Percentiles rank a stretch among this genome's conserved stretches.
phyloP scores from a whole-genome alignment of 2,797 vertebrate species.

The Pangasius macronema region DNA sequence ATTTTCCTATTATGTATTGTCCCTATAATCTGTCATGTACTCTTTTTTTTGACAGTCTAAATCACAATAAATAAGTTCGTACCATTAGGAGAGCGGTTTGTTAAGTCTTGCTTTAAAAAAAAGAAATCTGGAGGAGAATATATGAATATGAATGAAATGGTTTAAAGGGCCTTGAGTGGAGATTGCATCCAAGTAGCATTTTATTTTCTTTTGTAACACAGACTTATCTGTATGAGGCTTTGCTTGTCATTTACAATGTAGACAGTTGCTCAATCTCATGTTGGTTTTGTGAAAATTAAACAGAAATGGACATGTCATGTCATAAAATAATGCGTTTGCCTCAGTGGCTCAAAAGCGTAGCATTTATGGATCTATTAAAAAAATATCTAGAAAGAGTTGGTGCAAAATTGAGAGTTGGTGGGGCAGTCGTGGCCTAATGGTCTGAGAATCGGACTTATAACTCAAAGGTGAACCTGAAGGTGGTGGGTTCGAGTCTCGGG shows the following conservation, averaged over 20 bases:
- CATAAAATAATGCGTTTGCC: neutral
- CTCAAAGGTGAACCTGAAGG: too few relatives aligned
- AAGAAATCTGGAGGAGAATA: neutral
- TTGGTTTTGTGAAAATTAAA: neutral
- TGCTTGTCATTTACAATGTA: neutral
- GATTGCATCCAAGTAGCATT: neutral
- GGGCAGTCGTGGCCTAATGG: too few relatives aligned
- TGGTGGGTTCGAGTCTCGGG: too few relatives aligned
- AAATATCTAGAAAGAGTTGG: neutral
- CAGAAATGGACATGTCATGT: neutral
- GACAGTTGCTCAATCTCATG: neutral
- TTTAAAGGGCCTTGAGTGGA: neutral
- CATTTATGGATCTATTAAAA: neutral
- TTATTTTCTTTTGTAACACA: neutral
- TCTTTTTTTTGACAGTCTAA: neutral
- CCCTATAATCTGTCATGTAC: neutral
- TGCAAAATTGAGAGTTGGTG: too few relatives aligned
- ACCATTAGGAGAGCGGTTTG: neutral
- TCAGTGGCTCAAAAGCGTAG: neutral
- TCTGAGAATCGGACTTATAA: too few relatives aligned
- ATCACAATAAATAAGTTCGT: neutral
- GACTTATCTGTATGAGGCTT: neutral
- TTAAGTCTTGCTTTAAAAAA: neutral
- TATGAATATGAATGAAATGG: neutral
- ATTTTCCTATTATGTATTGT: neutral